Evolutionary conservation across 2,797 vertebrate species (phyloP), one percentile per base, ranked within the genome.

Genomic region (Nothura maculosa): DNA sequence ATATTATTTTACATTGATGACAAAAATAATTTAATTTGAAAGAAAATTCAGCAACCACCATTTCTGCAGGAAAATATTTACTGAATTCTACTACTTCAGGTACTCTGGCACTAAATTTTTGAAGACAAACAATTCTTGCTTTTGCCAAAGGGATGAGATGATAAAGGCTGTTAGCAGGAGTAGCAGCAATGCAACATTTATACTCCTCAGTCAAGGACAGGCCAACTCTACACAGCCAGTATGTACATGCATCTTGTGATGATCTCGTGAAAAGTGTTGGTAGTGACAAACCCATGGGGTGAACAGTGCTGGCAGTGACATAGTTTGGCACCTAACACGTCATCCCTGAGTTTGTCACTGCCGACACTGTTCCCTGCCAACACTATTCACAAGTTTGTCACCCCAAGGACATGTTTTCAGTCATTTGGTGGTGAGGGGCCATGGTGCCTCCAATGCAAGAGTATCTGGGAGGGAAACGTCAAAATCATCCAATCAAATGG

Each of bases 1-100:
- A 69, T 78, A 57, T 70, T 83, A 92, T 90, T 96, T 95, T 77
- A 54, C 57, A 61, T 3, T 64, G 69, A 55, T 30, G 73, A 91
- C 48, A 48, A 60, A 55, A 58, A 16, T 5, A 69, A 85, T 69
- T 91, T 90, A 73, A 89, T 60, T 16, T 73, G 55, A 24, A 32
- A 80, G 72, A 96, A 74, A 25, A 47, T 73, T 81, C 9, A 66
- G 42, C 72, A 55, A 83, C 76, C 90, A 80, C 63, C 36, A 7
- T 79, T 94, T 75, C 50, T 61, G 28, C 68, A 55, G 28, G 34
- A 22, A 43, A 94, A 40, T 45, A 78, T 34, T 85, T 72, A 45
- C 30, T 4, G 3, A 54, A 3, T 8, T 81, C 54, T 34, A 74
- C n/a, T 70, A 25, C 61, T 52, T 45, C 55, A 60, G n/a, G 24